Base-by-base conservation (phyloP, 2,888 invertebrate species). In the Cataglyphis altisquamis region DNA sequence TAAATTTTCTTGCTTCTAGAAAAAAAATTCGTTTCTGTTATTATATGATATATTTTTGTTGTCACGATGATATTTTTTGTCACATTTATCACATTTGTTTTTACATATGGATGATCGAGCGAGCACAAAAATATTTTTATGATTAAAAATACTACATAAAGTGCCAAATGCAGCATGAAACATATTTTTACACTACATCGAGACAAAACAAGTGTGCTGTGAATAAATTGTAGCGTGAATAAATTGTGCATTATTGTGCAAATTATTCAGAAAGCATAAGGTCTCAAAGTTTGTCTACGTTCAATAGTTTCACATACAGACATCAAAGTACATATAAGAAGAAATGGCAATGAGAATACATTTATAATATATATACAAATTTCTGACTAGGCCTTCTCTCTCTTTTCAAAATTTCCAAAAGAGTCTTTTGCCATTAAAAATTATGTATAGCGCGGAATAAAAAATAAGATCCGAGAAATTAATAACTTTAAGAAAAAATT, bases 231-330 rank as follows among this genome's bases (percentile, higher is more conserved):
- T 8, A 41, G 3, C 0, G 18, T 60, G 4, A 25, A 78, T 41
- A 57, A 29, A 57, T 67, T 57, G 15, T 32, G 21, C 29, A 41
- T 70, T 12, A 41, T 32, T 6, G 18, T 25, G 52, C 36, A 12
- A 77, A 18, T 75, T 36, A 21, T 68, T 32, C 66, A 57, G 5
- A 41, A n/a, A 66, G 10, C 6, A 3, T 39, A 66, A 66, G 18
- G 18, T 48, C n/a, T 15, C 32, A 39, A 57, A 55, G 10, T 18
- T 9, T 36, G 15, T 55, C 21, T 72, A 25, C 36, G 55, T 18
- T 3, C 21, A 63, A 63, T 32, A 74, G 29, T 10, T 64, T 12
- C 3, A 32, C 15, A 73, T 29, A 64, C 64, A 18, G 36, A 62
- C 3, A 18, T 75, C 18, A 0, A n/a, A 9, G 21, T 63, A 21